phyloP scores from a whole-genome alignment of 64 coral and sea anemone species.

The Montipora foliosa region DNA sequence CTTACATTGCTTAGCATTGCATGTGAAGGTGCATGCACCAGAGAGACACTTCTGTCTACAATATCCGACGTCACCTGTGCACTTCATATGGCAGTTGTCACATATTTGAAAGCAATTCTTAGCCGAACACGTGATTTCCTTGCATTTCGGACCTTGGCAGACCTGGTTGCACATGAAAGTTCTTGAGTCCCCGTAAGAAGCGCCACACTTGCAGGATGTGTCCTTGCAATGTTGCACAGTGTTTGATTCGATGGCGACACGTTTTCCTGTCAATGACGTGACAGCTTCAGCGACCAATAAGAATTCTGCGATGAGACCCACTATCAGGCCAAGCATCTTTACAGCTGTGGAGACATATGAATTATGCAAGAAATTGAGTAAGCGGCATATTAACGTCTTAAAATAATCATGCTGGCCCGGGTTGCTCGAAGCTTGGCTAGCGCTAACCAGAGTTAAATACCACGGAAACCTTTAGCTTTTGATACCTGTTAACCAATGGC shows the following conservation, averaged over 20 bases:
- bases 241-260: conserved; percentile 4
- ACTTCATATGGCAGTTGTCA: conserved; percentile 83
- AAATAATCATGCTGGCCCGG: no score
- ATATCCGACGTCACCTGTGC: conserved; percentile 65
- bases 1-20: conserved; percentile 62
- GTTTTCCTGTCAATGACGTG: conserved; percentile 2
- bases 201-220: conserved; percentile 59
- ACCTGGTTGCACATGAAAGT: conserved; percentile 28
- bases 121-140: conserved; percentile 60
- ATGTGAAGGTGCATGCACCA: conserved; percentile 72
- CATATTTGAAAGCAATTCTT: conserved; percentile 83
- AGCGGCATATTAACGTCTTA: no score
- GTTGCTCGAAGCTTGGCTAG: no score
- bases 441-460: no score
- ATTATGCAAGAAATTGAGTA: background rate
- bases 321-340: conserved; percentile 18
- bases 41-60: conserved; percentile 84
- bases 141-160: conserved; percentile 59
- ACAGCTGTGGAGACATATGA: background rate
- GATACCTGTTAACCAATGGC: no score
- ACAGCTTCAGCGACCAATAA: background rate
- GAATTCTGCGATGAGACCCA: background rate
- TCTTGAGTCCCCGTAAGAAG: background rate
- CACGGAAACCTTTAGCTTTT: no score
- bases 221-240: conserved; percentile 72